A percentile compares a stretch with the other conserved stretches of the same genome.
These are phyloP conservation scores for Anguilla megastoma DNA, from an alignment of 2,797 vertebrate species.

Conservation along the genomic window DNA sequence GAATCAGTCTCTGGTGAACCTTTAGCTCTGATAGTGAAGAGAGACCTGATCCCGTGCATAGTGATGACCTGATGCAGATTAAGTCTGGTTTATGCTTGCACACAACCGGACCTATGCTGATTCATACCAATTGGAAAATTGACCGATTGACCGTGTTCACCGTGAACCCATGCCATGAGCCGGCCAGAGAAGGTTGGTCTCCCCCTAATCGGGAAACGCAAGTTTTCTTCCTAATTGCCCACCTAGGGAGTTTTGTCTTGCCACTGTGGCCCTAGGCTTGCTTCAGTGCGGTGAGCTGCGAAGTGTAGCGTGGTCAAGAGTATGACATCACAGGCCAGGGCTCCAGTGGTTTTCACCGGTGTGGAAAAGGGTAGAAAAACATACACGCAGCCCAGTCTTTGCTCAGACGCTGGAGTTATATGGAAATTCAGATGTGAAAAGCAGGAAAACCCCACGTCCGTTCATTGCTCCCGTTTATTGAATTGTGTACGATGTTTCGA, in stretches of 20 bases:
- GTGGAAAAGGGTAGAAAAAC: no score
- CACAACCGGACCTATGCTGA: not conserved
- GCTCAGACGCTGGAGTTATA: no score
- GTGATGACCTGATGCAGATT: not conserved
- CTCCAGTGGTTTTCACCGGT: no score
- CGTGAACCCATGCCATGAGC: not conserved
- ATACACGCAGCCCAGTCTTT: no score
- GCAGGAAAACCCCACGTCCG: no score
- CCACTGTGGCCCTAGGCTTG: not conserved
- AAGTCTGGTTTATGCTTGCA: not conserved
- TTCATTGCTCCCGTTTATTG: no score
- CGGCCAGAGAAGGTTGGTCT: not conserved
- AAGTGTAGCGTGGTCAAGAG: no score
- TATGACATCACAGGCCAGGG: no score
- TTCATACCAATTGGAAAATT: not conserved
- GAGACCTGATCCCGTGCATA: not conserved
- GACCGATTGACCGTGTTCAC: not conserved
- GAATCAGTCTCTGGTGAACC: not conserved
- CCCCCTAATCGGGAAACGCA: not conserved
- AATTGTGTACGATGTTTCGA: no score
- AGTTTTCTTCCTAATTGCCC: not conserved
- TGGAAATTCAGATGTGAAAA: no score
- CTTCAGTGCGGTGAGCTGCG: no score
- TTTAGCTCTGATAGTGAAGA: not conserved
- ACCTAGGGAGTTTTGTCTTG: not conserved